phyloP scores from a whole-genome alignment of 1,140 invertebrate genomes.

The Bombus balteatus region DNA sequence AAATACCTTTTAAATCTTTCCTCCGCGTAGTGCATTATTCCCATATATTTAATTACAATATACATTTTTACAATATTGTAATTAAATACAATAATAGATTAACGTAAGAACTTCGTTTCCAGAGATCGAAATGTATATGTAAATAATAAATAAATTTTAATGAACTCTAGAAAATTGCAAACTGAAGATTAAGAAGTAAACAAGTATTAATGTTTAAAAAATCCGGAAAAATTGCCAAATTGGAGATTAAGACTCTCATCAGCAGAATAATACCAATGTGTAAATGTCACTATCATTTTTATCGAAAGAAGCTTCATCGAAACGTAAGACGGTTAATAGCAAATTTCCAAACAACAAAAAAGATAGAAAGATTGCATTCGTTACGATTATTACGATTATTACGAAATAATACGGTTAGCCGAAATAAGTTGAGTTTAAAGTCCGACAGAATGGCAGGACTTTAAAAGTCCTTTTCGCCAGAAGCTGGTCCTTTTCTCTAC shows the following conservation, averaged over 20 bases:
- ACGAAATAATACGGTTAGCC: not conserved
- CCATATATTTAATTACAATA: no score
- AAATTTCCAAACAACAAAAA: no score
- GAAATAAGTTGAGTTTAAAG: slow-evolving; percentile 36
- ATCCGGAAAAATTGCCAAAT: not conserved
- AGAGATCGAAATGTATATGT: no score
- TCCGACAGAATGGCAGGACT: not conserved
- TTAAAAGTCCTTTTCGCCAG: slow-evolving; percentile 39
- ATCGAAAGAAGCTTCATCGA: not conserved
- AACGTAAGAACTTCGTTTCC: no score
- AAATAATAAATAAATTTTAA: not conserved
- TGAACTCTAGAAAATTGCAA: not conserved
- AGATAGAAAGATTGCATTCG: no score
- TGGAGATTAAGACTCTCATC: no score
- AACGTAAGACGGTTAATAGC: not conserved
- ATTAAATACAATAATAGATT: not conserved
- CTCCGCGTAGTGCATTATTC: not conserved
- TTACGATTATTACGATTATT: not conserved
- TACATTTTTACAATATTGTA: not conserved
- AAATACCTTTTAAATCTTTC: slow-evolving; percentile 38
- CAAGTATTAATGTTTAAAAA: no score
- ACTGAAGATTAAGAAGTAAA: no score
- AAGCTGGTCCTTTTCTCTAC: slow-evolving; percentile 47
- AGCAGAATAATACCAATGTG: no score
- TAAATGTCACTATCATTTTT: no score